Percentiles rank a stretch among this genome's conserved stretches.
phyloP scores from a whole-genome alignment of 2,113 vertebrate species.

The Ageneiosus marmoratus region DNA sequence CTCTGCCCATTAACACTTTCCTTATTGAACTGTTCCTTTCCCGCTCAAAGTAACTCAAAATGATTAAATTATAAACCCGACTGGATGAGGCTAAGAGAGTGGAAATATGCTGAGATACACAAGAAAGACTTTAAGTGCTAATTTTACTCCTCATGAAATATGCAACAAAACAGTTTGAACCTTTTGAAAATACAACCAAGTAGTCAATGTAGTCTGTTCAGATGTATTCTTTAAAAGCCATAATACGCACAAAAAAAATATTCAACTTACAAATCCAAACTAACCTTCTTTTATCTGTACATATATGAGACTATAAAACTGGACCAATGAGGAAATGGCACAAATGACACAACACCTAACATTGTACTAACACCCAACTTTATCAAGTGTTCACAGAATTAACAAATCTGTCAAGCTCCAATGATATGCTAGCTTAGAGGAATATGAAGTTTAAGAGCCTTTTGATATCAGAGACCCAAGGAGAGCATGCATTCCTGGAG shows the following conservation, averaged over 20 bases:
- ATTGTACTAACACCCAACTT: slow-evolving; percentile 28
- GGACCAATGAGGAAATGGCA: slow-evolving; percentile 45
- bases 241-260: slow-evolving; percentile 4
- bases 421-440: slow-evolving; percentile 45
- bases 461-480: slow-evolving; percentile 54
- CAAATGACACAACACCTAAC: slow-evolving; percentile 28
- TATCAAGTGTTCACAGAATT: slow-evolving; percentile 39
- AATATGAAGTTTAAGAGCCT: slow-evolving; percentile 50
- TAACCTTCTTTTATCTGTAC: slow-evolving; percentile 37
- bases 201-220: neutral
- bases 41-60: slow-evolving; percentile 63
- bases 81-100: slow-evolving; percentile 64
- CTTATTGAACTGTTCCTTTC: slow-evolving; percentile 68
- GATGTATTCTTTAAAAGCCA: neutral
- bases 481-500: slow-evolving; percentile 46
- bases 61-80: slow-evolving; percentile 74
- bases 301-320: slow-evolving; percentile 51
- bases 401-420: slow-evolving; percentile 44
- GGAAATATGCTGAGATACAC: slow-evolving; percentile 74
- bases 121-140: slow-evolving; percentile 69
- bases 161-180: slow-evolving; percentile 50
- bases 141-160: slow-evolving; percentile 59
- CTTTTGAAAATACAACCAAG: slow-evolving; percentile 9
- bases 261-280: neutral
- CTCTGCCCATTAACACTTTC: slow-evolving; percentile 75